Evolutionary conservation across 2,113 vertebrate species (phyloP).

Genomic region (Corythornis madagascariensis): DNA sequence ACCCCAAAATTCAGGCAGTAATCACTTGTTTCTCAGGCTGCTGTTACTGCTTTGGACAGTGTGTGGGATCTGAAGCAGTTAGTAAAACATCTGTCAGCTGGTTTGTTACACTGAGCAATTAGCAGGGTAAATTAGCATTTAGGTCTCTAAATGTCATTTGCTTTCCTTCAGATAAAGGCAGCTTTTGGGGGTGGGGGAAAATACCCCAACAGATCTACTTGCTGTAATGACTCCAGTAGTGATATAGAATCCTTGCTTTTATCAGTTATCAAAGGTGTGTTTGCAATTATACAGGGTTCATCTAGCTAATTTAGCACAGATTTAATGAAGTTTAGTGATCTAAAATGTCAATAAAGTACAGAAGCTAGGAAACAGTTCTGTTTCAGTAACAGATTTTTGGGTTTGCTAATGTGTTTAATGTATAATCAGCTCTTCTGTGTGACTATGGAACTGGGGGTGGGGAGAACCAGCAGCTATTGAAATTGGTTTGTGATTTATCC

Average conservation of each 20-base stretch:
- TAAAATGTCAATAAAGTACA: neutral
- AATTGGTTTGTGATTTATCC: neutral
- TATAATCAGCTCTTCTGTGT: neutral
- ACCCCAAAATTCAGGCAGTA: neutral
- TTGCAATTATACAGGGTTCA: neutral
- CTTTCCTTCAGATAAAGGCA: neutral
- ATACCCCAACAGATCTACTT: neutral
- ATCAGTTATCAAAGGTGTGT: neutral
- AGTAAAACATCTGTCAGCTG: neutral
- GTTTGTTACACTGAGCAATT: neutral
- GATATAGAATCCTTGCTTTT: neutral
- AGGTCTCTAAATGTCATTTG: neutral
- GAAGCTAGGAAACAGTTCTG: neutral
- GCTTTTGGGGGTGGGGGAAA: neutral
- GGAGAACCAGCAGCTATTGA: neutral
- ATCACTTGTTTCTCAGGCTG: neutral
- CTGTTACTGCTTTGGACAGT: neutral
- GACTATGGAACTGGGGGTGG: neutral
- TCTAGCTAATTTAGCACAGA: too few species aligned
- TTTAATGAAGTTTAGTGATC: neutral
- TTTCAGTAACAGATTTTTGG: neutral
- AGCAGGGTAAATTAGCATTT: neutral
- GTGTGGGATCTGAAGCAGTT: neutral
- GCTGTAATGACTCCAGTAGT: neutral
- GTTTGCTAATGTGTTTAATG: neutral